Evolutionary conservation across 2,113 vertebrate species (phyloP).

Genomic region (Anoplopoma fimbria): DNA sequence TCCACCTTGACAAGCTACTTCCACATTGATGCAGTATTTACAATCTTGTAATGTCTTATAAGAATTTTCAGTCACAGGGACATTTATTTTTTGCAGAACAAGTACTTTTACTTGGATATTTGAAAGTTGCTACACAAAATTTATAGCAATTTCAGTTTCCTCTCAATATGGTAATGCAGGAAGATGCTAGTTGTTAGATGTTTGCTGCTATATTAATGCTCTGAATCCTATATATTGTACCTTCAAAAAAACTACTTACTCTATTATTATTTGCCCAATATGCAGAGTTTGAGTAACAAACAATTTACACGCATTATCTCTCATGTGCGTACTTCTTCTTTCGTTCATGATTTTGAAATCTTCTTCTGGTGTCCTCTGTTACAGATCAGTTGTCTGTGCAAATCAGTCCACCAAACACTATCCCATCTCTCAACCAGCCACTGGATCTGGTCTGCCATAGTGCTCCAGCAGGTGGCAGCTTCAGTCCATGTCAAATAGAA

Average conservation of each 20-base stretch:
- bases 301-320: not conserved
- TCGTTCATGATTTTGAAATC: not conserved
- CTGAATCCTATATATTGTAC: not conserved
- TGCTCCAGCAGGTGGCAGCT: not conserved
- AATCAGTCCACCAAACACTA: slow-evolving; percentile 10
- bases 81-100: not conserved
- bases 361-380: not conserved
- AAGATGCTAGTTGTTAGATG: not conserved
- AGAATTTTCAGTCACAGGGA: not conserved
- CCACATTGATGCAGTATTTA: too few species aligned
- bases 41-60: too few species aligned
- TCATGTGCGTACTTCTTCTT: not conserved
- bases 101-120: not conserved
- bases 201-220: too few species aligned
- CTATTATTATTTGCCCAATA: not conserved
- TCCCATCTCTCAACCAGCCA: slow-evolving; percentile 39
- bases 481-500: not conserved
- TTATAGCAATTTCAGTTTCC: not conserved
- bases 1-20: too few species aligned
- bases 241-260: too few species aligned
- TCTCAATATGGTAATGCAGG: not conserved
- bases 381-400: slow-evolving; percentile 63
- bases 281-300: not conserved
- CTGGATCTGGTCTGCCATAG: slow-evolving; percentile 58
- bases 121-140: not conserved